phyloP scores from a whole-genome alignment of 2,888 invertebrate genomes.

The Ramazzottius varieornatus region DNA sequence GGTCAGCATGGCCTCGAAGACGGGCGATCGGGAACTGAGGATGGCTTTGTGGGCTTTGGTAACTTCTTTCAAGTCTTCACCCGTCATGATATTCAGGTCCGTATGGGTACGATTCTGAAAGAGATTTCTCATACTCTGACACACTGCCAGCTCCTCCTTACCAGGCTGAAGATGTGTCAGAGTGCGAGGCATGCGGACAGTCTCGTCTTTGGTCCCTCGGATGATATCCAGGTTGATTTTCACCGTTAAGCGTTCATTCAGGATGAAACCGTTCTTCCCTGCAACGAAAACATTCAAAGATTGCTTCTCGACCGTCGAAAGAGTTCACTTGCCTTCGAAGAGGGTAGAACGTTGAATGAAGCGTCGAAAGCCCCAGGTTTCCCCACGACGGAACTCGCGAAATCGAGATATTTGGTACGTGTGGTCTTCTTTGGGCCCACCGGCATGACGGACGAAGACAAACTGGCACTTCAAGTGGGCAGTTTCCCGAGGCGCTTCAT shows the following conservation, averaged over 20 bases:
- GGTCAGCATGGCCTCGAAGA: neutral
- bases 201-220: neutral
- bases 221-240: constrained; percentile 2
- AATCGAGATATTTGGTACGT: neutral
- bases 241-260: neutral
- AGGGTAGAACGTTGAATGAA: neutral
- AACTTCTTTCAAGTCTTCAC: neutral
- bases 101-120: too few species aligned
- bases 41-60: neutral
- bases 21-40: neutral
- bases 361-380: neutral
- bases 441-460: neutral
- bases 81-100: too few species aligned
- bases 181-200: too few species aligned
- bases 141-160: neutral
- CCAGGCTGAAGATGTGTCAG: too few species aligned
- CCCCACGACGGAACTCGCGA: neutral
- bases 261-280: neutral
- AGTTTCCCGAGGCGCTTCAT: neutral
- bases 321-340: too few species aligned
- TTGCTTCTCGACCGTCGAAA: too few species aligned
- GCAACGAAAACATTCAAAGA: too few species aligned
- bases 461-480: constrained; percentile 1
- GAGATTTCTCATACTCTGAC: too few species aligned
- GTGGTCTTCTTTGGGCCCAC: neutral